Evolutionary conservation across 2,888 invertebrate genomes (phyloP), one percentile per base, ranked within the genome.

Genomic region (Xylota segnis): DNA sequence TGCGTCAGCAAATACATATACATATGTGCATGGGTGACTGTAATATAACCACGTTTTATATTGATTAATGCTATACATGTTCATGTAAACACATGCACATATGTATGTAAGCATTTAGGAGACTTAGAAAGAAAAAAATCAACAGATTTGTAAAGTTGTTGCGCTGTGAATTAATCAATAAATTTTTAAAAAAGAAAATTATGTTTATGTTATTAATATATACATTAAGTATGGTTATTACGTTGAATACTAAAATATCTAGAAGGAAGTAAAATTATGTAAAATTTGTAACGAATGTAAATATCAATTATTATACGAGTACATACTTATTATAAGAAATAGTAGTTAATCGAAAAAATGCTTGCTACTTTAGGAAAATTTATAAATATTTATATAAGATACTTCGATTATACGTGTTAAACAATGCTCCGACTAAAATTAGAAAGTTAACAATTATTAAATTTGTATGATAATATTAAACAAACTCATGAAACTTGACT

Each of bases 111-210:
- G 34, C n/a, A 34, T 10, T 40, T 18, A 9, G 0, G 27, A 29
- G 29, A n/a, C n/a, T 37, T 37, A 12, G 12, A 45, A 1, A 16
- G 18, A 34, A 4, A 43, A 63, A 59, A 43, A 12, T 29, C 29
- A 50, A 71, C 47, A 71, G 23, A 71, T 52, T 61, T 74, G 6
- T 74, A 34, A 71, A 45, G 70, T 63, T 61, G 54, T 70, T 71
- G 78, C 61, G 78, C 78, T 78, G 78, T 78, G 78, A 78, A 77
- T 52, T 70, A 61, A 70, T 77, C 77, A 77, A 77, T 77, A 77
- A 77, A 78, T 43, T 52, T 14, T 12, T 12, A 14, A 14, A 40
- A n/a, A 34, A 18, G 23, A 29, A 2, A 29, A 29, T 9, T 18
- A 40, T 29, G 9, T 40, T 50, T 52, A 18, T 43, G 10, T 40